A percentile compares a stretch with the other conserved stretches of the same genome.
Conservation (phyloP, 1,140 invertebrate species). For the Subanguina moxae region DNA sequence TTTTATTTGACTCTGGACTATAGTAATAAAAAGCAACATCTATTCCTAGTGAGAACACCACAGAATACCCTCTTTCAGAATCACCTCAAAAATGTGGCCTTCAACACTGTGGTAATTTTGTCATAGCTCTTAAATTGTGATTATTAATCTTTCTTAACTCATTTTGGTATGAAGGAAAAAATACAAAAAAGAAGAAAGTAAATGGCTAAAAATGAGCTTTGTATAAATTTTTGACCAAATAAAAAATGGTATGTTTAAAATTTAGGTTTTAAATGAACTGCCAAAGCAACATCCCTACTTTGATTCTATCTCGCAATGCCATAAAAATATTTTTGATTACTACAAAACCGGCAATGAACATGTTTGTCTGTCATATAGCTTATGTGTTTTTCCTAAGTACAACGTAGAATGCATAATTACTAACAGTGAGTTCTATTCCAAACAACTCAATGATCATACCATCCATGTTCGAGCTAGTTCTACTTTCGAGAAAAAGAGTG, state of each 20-base stretch:
- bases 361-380: conserved; percentile 20
- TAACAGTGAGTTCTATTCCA: conserved; percentile 10
- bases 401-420: background rate
- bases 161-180: too few relatives aligned
- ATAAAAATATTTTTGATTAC: conserved; percentile 20
- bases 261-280: background rate
- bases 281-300: conserved; percentile 13
- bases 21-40: too few relatives aligned
- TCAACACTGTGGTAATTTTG: too few relatives aligned
- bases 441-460: background rate
- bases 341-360: conserved; percentile 13
- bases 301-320: conserved; percentile 13
- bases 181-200: too few relatives aligned
- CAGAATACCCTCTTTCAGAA: too few relatives aligned
- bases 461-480: conserved; percentile 13
- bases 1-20: too few relatives aligned
- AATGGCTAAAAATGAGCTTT: background rate
- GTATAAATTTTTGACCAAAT: background rate
- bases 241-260: background rate
- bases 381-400: conserved; percentile 14
- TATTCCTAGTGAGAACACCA: too few relatives aligned
- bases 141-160: too few relatives aligned
- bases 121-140: too few relatives aligned
- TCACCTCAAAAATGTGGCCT: too few relatives aligned
- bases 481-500: conserved; percentile 2